phyloP scores from a whole-genome alignment of 2,113 vertebrate genomes.

The Sorex araneus region DNA sequence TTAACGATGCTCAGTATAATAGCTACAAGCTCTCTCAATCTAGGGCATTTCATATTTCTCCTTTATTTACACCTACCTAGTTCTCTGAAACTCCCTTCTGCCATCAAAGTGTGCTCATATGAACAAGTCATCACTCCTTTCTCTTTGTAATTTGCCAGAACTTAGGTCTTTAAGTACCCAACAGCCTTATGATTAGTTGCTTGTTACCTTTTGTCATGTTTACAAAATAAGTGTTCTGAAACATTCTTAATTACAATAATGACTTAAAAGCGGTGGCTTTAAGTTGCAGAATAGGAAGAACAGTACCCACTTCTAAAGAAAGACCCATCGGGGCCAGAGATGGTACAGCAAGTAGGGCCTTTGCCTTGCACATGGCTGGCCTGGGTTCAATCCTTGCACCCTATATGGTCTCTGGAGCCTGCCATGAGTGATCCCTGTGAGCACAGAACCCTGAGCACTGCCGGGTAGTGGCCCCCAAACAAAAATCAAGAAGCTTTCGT shows the following conservation, averaged over 20 bases:
- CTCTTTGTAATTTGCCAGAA: background rate
- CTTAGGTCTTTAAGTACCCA: slow-evolving; percentile 40
- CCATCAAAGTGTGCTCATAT: background rate
- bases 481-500: background rate
- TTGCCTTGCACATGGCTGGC: too few species aligned
- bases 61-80: background rate
- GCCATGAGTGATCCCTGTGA: too few species aligned
- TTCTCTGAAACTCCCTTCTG: slow-evolving; percentile 41
- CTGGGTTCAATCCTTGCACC: too few species aligned
- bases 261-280: slow-evolving; percentile 1
- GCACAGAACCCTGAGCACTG: too few species aligned
- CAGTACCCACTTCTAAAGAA: slow-evolving; percentile 17
- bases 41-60: background rate
- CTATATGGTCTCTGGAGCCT: too few species aligned
- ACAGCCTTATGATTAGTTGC: slow-evolving; percentile 40
- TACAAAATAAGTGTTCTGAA: slow-evolving; percentile 53
- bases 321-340: background rate
- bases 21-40: background rate
- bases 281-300: slow-evolving; percentile 4
- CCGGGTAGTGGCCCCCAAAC: too few species aligned
- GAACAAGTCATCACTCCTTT: background rate
- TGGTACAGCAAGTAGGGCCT: too few species aligned
- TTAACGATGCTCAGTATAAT: background rate
- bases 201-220: slow-evolving; percentile 30
- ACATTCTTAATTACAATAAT: slow-evolving; percentile 4